Evolutionary conservation across 2,888 invertebrate genomes (phyloP), one percentile per base, ranked within the genome.

Genomic region (Callimorpha dominula): DNA sequence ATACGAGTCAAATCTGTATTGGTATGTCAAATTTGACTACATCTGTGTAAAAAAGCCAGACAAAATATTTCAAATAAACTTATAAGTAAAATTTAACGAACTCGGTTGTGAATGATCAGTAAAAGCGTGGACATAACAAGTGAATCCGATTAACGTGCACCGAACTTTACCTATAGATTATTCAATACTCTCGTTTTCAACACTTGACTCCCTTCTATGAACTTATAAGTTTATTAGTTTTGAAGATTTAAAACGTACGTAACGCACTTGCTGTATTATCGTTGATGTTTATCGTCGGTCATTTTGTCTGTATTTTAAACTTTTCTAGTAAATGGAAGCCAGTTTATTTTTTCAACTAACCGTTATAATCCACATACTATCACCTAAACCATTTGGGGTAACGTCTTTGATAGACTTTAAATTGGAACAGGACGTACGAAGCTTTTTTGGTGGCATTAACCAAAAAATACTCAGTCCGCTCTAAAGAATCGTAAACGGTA

Each of bases 141-240:
- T 78, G 75, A 80, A 83, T 79, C 76, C 77, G 70, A 81, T 84
- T 87, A 86, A 81, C 80, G 72, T 81, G 81, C 76, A 70, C 65
- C 42, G 64, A 82, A 83, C 81, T 84, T 85, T 77, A 79, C 77
- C 75, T 72, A 75, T 50, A 80, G 81, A 85, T 85, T 80, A 83
- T 80, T 78, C 76, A 73, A 72, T 72, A 70, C 71, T 75, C 78
- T 65, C 76, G 78, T 77, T 80, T 72, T 67, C 75, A 71, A 78
- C 82, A 81, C 79, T 77, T 80, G 80, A 74, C 68, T 66, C 67
- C 64, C 54, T 70, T 78, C 71, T 72, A 75, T 75, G 70, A 77
- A 78, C 72, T 73, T 81, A 78, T 74, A 74, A 75, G 74, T 79
- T 75, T 74, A n/a, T n/a, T n/a, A n/a, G 77, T 74, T 8, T 17